Base-by-base conservation (phyloP, 1,140 invertebrate species). In the Saccostrea glomerata region DNA sequence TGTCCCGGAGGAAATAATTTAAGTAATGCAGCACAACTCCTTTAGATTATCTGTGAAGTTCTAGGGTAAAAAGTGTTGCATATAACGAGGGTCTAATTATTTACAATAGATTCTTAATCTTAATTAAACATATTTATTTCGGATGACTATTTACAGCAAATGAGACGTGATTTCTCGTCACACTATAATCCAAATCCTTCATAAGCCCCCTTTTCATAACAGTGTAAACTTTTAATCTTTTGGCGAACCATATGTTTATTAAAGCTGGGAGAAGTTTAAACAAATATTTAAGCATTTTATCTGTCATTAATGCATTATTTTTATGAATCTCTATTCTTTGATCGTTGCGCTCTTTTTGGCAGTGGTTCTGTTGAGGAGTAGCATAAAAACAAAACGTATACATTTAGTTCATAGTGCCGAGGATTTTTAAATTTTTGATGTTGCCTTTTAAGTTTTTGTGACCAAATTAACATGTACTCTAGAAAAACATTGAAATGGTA, bases 201-300 rank as follows among this genome's bases (percentile, higher is more conserved):
- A 25, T 30, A 77, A 77, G 23, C 70, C 30, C 7, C 11, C 25
- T 36, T 77, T 77, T 30, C 23, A 77, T 77, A 23, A 30, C 25
- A 30, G 4, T 12, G 25, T 77, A 30, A 25, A 36, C 15, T 77
- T 77, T 30, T 30, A 77, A 30, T 36, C 30, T 13, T 15, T 30
- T 77, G 23, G 23, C 25, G 15, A 77, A 15, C 25, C 12, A 77
- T 30, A 77, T 25, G 25, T 25, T 36, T 36, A 17, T 11, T 15
- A 77, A 77, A 30, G 70, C 30, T 25, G 30, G 70, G 12, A 36
- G 23, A 77, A 77, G 70, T 77, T 77, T 77, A 77, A 77, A 77
- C 70, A 77, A 77, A 77, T 77, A 36, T 77, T 23, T 30, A 36
- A 17, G 70, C 15, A 77, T 30, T 36, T 12, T 77, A 36, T 15